Evolutionary conservation across 2,888 invertebrate genomes (phyloP).

Genomic region (Ceratothoa steindachneri): DNA sequence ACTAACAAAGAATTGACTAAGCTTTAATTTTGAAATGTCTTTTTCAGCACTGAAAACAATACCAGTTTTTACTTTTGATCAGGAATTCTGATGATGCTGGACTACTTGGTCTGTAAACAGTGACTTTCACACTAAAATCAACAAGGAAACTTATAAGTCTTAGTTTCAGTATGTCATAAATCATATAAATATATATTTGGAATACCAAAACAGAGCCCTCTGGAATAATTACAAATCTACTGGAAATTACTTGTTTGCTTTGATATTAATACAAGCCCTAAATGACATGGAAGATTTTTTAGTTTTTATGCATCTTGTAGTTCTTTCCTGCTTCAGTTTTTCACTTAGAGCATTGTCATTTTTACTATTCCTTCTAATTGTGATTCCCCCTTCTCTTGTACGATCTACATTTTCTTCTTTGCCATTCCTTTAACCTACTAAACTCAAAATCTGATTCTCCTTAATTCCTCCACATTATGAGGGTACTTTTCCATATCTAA

Average conservation of each 20-base stretch:
- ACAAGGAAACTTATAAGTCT: neutral
- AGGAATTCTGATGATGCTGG: neutral
- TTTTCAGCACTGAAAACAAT: too few species aligned
- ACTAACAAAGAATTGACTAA: neutral
- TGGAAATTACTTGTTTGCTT: neutral
- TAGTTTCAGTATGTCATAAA: neutral
- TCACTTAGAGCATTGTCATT: too few species aligned
- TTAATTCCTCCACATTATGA: too few species aligned
- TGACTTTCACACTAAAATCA: neutral
- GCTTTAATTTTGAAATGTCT: too few species aligned
- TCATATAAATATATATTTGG: neutral
- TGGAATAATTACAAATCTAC: neutral
- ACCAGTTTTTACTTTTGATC: neutral
- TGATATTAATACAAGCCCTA: neutral
- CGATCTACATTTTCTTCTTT: too few species aligned
- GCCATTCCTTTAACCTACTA: too few species aligned
- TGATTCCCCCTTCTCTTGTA: too few species aligned
- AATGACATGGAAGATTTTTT: neutral
- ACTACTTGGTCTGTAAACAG: neutral
- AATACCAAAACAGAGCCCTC: neutral
- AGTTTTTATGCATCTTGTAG: constrained; percentile 2
- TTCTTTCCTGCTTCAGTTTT: too few species aligned
- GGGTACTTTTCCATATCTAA: too few species aligned
- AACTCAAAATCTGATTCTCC: too few species aligned
- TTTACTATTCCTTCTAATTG: too few species aligned